Evolutionary conservation across 2,888 invertebrate species (phyloP).

Genomic region (Galerucella calmariensis): DNA sequence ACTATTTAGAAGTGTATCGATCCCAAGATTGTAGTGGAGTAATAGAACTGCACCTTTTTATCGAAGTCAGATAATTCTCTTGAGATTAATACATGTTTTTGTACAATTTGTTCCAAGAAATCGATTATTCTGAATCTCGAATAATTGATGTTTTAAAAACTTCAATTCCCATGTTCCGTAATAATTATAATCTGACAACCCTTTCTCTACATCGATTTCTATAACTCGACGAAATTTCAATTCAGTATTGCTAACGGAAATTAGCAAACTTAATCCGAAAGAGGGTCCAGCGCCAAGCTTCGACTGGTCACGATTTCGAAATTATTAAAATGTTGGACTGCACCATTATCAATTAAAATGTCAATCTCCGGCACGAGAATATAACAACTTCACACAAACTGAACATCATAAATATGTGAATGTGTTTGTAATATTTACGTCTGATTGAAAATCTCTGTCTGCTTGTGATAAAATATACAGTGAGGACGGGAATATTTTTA

Average conservation of each 20-base stretch:
- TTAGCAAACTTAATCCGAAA: constrained; percentile 46
- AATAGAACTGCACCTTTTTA: background rate
- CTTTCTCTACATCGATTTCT: background rate
- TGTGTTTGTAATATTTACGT: constrained; percentile 25
- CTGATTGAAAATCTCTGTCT: constrained; percentile 14
- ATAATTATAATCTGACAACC: background rate
- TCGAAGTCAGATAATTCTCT: too few relatives aligned
- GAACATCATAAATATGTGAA: constrained; percentile 28
- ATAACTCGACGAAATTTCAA: constrained; percentile 17
- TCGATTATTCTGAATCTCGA: too few relatives aligned
- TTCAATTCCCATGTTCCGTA: background rate
- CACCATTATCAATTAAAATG: constrained; percentile 55
- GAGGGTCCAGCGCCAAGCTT: constrained; percentile 41
- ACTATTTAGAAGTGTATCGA: background rate
- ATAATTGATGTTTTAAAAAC: background rate
- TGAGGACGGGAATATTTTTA: background rate
- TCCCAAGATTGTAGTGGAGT: background rate
- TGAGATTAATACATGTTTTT: too few relatives aligned
- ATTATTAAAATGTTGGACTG: constrained; percentile 46
- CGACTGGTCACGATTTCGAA: constrained; percentile 40
- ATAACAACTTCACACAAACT: constrained; percentile 41
- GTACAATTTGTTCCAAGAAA: too few relatives aligned
- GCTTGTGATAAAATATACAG: constrained; percentile 6
- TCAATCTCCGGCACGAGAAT: constrained; percentile 53
- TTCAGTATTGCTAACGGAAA: constrained; percentile 44